Percentiles rank a stretch among this genome's conserved stretches.
Evolutionary conservation across 2,113 vertebrate genomes (phyloP).

Genomic region (Neogale vison): DNA sequence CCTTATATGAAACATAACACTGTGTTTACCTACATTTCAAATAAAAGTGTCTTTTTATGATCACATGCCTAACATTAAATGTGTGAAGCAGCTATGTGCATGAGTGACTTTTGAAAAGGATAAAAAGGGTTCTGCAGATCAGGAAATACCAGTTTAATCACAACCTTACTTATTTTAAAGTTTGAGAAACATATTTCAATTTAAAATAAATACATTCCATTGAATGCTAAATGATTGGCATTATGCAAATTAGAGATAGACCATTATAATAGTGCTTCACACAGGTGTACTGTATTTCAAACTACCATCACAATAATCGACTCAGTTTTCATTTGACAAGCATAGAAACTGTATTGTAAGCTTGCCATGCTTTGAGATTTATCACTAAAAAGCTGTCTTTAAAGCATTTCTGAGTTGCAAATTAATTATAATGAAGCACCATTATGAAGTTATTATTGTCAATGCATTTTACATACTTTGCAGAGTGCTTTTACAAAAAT

Average conservation of each 20-base stretch:
- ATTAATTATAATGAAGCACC: constrained; percentile 46
- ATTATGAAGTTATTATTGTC: neutral
- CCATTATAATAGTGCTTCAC: constrained; percentile 53
- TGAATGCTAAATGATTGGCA: constrained; percentile 72
- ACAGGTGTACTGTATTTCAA: constrained; percentile 57
- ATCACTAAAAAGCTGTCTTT: neutral
- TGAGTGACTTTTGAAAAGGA: neutral
- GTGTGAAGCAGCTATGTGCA: neutral
- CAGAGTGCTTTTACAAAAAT: constrained; percentile 9
- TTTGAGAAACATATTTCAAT: constrained; percentile 58
- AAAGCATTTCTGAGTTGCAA: constrained; percentile 28
- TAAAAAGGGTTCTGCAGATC: neutral
- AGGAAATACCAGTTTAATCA: constrained; percentile 35
- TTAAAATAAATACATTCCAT: constrained; percentile 61
- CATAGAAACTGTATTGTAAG: constrained; percentile 22
- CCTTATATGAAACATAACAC: neutral
- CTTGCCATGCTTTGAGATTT: constrained; percentile 11
- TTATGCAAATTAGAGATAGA: constrained; percentile 65
- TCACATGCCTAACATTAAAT: neutral
- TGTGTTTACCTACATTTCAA: neutral
- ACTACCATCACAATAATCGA: neutral
- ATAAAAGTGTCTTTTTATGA: neutral
- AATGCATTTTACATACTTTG: neutral
- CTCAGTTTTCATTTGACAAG: constrained; percentile 33
- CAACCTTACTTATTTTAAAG: constrained; percentile 1